phyloP scores from a whole-genome alignment of 2,113 vertebrate genomes.

The Terrapene triunguis region DNA sequence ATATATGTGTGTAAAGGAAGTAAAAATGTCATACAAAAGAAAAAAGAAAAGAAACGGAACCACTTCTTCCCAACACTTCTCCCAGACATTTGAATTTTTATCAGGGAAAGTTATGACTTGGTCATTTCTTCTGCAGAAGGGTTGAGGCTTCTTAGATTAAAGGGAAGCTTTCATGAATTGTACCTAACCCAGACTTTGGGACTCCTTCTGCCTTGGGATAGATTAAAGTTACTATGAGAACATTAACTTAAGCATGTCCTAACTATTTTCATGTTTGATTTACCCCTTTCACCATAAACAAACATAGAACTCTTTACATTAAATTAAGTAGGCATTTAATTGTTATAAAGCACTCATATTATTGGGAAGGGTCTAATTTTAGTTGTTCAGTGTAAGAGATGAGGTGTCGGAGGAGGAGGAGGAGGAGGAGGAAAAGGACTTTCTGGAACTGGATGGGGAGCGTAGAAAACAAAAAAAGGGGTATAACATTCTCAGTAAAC shows the following conservation, averaged over 20 bases:
- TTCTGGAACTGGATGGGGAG: background rate
- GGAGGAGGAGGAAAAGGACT: background rate
- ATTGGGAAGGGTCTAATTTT: background rate
- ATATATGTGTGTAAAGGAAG: accelerated
- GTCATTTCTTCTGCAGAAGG: background rate
- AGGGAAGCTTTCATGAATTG: background rate
- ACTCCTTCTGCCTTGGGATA: background rate
- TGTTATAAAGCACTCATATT: background rate
- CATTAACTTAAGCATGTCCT: background rate
- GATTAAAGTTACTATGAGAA: background rate
- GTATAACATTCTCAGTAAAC: background rate
- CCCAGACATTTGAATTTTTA: background rate
- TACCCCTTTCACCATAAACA: background rate
- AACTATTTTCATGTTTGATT: background rate
- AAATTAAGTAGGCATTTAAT: background rate
- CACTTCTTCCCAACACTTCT: background rate
- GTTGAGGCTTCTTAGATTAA: background rate
- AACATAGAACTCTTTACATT: background rate
- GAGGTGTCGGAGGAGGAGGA: background rate
- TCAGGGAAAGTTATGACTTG: background rate
- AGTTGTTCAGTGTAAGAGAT: background rate
- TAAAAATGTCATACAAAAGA: background rate
- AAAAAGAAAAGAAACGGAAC: background rate
- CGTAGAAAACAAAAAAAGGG: background rate
- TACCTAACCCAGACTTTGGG: background rate